A percentile compares a stretch with the other conserved stretches of the same genome.
Conservation (phyloP, 2,888 invertebrate species). For the Lacanobia wlatinum region DNA sequence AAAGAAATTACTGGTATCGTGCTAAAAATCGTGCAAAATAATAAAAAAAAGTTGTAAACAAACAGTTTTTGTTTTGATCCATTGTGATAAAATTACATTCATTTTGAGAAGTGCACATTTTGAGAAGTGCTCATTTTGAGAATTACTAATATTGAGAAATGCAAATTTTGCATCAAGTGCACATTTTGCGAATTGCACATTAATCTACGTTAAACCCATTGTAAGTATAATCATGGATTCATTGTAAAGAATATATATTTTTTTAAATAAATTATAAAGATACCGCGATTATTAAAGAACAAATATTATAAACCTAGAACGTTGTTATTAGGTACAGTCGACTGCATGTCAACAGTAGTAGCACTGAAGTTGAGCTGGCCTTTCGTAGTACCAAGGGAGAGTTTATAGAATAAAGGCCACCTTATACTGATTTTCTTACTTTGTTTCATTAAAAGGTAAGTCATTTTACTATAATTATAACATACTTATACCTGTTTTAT, state of each 20-base stretch:
- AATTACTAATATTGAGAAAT: no score
- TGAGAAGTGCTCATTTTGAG: no score
- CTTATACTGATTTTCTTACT: not conserved
- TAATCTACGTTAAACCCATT: not conserved
- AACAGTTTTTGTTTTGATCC: no score
- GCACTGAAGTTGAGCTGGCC: not conserved
- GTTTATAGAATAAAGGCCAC: not conserved
- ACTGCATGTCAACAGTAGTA: not conserved
- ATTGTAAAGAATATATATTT: slow-evolving; percentile 37
- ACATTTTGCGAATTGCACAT: no score
- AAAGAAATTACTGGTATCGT: no score
- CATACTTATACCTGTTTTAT: slow-evolving; percentile 2
- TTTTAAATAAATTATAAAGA: slow-evolving; percentile 14
- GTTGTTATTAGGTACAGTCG: not conserved
- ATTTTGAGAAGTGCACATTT: no score
- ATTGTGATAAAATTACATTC: no score
- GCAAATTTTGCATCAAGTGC: no score
- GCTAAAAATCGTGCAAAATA: no score
- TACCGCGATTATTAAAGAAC: slow-evolving; percentile 11
- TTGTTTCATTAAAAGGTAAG: not conserved
- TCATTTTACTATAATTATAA: not conserved
- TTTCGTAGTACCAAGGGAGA: not conserved
- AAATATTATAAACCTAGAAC: not conserved
- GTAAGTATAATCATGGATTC: slow-evolving; percentile 20
- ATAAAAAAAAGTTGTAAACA: no score